Base-by-base conservation (phyloP, 2,888 invertebrate genomes). In the Watsonalla binaria region DNA sequence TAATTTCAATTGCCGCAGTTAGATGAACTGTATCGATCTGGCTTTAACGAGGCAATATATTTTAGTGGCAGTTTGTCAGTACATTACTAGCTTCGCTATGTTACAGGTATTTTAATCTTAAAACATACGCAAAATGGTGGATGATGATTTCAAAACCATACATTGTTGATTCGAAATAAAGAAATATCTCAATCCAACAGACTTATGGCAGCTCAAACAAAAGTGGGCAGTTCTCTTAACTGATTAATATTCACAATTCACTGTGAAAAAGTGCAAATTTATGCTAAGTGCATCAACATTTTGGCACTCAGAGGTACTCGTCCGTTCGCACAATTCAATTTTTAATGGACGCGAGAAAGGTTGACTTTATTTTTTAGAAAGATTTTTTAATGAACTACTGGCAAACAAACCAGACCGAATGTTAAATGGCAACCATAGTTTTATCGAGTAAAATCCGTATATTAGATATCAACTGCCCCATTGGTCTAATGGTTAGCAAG, bases 261-360 rank as follows among this genome's bases (percentile, higher is more conserved):
- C 51, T 53, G 53, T 60, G 66, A 69, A 69, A 70, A 72, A 66
- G 59, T 72, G 76, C 70, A 77, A 78, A 81, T 82, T 70, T 80
- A 81, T 82, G 80, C 70, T 75, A 74, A 82, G 73, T 74, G 76
- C 78, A 76, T 76, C 72, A 71, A 68, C 67, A 70, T 49, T 74
- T 74, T 64, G 68, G 70, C 66, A 66, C 59, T 65, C 52, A 51
- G 51, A 50, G 50, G 52, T 45, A 52, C 48, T 48, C 48, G 34
- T 35, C 6, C 13, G n/a, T 34, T 13, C 35, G 35, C 35, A 11
- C 42, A 11, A 8, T 13, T 7, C 39, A 47, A 46, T 56, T 56
- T 42, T 45, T 13, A 49, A 49, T 49, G 49, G 49, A 14, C 49
- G 14, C 39, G 47, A 48, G 13, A 48, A 48, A 14, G 49, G 37